Base-by-base conservation (phyloP, 2,113 vertebrate species). In the Daboia siamensis region DNA sequence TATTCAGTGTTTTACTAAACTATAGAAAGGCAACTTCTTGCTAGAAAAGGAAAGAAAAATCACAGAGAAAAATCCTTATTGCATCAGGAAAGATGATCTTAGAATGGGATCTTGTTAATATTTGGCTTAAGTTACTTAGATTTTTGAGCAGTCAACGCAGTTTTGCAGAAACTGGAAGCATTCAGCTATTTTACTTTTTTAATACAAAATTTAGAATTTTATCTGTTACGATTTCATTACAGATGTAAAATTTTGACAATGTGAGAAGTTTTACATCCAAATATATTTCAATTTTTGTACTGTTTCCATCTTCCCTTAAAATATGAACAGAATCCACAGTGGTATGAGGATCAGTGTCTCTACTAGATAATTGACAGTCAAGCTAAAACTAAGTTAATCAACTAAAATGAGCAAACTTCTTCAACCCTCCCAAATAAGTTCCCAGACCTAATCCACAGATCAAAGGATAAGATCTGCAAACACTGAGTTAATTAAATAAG, bases 1-100 rank as follows among this genome's bases (percentile, higher is more conserved):
- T 89, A 52, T 48, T 88, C 91, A 13, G 46, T 56, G 61, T 26
- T 88, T 90, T 89, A 86, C 54, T 90, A 48, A 92, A 61, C n/a
- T 86, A 86, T 52, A 51, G 29, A 20, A 33, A 46, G 24, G 15
- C 8, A 6, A 48, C 21, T 61, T n/a, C 7, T 86, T 57, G 21
- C 46, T 89, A 52, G 55, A 51, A 86, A 90, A 52, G 21, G 52
- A 59, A 57, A 48, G 24, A 57, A 57, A 46, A 11, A 11, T 85
- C 69, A 59, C 3, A 52, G 54, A 46, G 21, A 23, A 84, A 90
- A 56, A 26, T 46, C 1, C 2, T 85, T 11, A 33, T 26, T 88
- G 4, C 12, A 69, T 54, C 48, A 87, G 57, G 9, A 92, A 84
- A 88, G 1, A 88, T 26, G 55, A 56, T 44, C n/a, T 33, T 54